phyloP scores from a whole-genome alignment of 2,888 invertebrate genomes.

The Diplazon laetatorius region DNA sequence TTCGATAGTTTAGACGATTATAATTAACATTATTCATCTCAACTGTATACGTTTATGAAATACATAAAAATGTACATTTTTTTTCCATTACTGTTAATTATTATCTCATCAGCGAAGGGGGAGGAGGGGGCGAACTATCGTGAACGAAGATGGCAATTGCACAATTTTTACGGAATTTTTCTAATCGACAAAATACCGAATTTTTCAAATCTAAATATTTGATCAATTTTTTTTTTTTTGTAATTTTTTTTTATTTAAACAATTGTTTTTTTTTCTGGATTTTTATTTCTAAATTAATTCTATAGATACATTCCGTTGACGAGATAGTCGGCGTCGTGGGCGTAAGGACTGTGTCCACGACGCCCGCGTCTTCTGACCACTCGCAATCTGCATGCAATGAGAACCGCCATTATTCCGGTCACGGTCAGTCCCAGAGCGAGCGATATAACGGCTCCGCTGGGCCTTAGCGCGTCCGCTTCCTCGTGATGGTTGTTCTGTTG shows the following conservation, averaged over 20 bases:
- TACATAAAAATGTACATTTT: constrained; percentile 64
- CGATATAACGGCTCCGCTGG: constrained; percentile 91
- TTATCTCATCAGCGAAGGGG: constrained; percentile 5
- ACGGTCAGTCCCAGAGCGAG: constrained; percentile 91
- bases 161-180: too few relatives aligned
- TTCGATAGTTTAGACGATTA: constrained; percentile 51
- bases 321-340: constrained; percentile 97
- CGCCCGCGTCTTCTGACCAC: constrained; percentile 89
- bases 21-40: constrained; percentile 42
- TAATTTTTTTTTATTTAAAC: too few relatives aligned
- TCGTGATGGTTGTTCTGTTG: constrained; percentile 71
- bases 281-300: constrained; percentile 72
- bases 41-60: constrained; percentile 63
- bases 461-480: constrained; percentile 82
- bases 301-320: constrained; percentile 99
- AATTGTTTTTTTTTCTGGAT: too few relatives aligned
- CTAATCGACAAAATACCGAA: too few relatives aligned
- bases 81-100: constrained; percentile 48
- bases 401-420: constrained; percentile 90
- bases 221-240: too few relatives aligned
- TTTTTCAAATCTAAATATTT: too few relatives aligned
- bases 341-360: constrained; percentile 91
- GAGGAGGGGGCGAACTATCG: not conserved
- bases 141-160: too few relatives aligned
- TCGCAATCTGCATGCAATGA: constrained; percentile 92